Base-by-base conservation (phyloP, 2,888 invertebrate species). In the Sipha maydis region DNA sequence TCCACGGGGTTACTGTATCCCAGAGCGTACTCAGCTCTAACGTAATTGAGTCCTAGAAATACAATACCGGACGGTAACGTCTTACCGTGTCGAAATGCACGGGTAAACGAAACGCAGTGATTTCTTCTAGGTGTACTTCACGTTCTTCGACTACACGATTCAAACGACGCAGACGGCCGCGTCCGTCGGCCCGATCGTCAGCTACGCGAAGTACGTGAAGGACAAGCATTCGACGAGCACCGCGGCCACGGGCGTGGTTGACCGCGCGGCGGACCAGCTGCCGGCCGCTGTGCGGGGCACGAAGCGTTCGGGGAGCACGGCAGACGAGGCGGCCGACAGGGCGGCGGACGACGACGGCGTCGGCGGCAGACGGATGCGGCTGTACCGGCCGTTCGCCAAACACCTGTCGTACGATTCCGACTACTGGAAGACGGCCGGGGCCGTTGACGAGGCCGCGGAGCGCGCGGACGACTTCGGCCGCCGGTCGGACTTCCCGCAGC, bases 401-500 rank as follows among this genome's bases (percentile, higher is more conserved):
- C 19, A n/a, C 5, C 8, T n/a, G 48, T n/a, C 79, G 34, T 79
- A 73, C 71, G 79, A 38, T 28, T 38, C 78, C 7, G 48, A 76
- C 28, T 38, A 73, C n/a, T 56, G 73, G 79, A 71, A 54, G 11
- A 25, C 19, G 9, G 38, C 31, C 19, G 54, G 7, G 17, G 56
- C 38, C 19, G 28, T 1, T 25, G 34, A 34, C 38, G 41, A 82
- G 14, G 67, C 61, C n/a, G 3, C 61, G 8, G 88, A 61, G 11
- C 19, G 61, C 34, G 34, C 80, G 11, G 80, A 80, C 31, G 80
- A 48, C 7, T 82, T 88, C 75, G 41, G 48, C 48, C 73, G 80
- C 14, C 61, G 80, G 19, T 88, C 88, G 19, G 88, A 88, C 11
- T 88, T 88, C 31, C 88, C 88, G 48, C 88, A 88, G 28, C 48